Conservation (phyloP, 2,113 vertebrate species). For the Lontra canadensis region DNA sequence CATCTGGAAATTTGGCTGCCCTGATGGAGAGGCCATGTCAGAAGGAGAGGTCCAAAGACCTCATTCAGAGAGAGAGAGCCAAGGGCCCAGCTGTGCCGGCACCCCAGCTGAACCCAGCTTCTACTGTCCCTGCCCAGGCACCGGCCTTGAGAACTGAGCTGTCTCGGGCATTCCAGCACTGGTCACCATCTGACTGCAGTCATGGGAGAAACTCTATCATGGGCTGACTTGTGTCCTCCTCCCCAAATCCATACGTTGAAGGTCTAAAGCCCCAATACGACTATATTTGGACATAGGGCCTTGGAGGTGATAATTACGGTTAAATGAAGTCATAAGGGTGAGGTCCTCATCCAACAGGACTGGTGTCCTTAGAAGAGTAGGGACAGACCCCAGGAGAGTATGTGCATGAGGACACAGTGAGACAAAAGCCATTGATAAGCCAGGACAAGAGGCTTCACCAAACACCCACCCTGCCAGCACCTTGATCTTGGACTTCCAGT, state of each 20-base stretch:
- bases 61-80: background rate
- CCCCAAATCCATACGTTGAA: background rate
- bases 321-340: background rate
- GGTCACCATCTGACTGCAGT: background rate
- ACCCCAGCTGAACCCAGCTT: background rate
- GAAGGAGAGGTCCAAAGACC: background rate
- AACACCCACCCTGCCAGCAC: background rate
- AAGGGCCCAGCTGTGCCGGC: background rate
- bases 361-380: background rate
- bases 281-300: background rate
- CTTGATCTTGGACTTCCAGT: too few species aligned
- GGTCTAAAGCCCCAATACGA: background rate
- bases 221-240: too few species aligned
- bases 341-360: background rate
- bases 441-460: background rate
- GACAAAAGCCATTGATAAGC: background rate
- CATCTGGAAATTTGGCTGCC: background rate
- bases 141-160: background rate
- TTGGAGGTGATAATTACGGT: background rate
- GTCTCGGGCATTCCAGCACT: background rate
- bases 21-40: background rate
- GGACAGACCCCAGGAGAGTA: background rate
- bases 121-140: background rate
- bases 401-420: background rate
- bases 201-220: background rate